phyloP scores from a whole-genome alignment of 2,888 invertebrate genomes.

The Dryococelus australis region DNA sequence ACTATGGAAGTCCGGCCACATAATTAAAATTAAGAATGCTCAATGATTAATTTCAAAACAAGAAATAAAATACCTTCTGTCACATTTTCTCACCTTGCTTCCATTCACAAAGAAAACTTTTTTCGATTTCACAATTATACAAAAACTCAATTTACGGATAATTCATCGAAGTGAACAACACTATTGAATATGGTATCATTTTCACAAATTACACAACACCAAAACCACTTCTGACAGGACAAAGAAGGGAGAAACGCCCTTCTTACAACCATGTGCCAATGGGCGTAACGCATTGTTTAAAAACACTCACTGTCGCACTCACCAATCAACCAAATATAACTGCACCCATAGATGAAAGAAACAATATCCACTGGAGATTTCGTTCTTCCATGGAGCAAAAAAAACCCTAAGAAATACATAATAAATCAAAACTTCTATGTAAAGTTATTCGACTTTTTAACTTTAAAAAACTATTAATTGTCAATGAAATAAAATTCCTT shows the following conservation, averaged over 20 bases:
- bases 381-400: too few species aligned
- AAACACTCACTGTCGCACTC: not conserved
- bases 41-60: too few species aligned
- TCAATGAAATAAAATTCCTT: too few species aligned
- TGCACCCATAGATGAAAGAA: too few species aligned
- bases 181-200: not conserved
- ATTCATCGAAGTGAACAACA: not conserved
- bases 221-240: not conserved
- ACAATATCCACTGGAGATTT: too few species aligned
- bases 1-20: too few species aligned
- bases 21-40: too few species aligned
- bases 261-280: not conserved
- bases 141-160: not conserved
- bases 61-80: not conserved
- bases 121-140: not conserved
- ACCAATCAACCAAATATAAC: too few species aligned
- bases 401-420: too few species aligned
- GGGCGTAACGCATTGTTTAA: conserved; percentile 16
- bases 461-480: too few species aligned
- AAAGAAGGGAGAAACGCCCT: conserved; percentile 6
- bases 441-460: too few species aligned
- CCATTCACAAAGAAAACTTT: not conserved
- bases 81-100: not conserved
- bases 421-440: too few species aligned
- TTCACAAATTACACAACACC: not conserved